phyloP scores from a whole-genome alignment of 1,140 invertebrate species.

The Proales similis region DNA sequence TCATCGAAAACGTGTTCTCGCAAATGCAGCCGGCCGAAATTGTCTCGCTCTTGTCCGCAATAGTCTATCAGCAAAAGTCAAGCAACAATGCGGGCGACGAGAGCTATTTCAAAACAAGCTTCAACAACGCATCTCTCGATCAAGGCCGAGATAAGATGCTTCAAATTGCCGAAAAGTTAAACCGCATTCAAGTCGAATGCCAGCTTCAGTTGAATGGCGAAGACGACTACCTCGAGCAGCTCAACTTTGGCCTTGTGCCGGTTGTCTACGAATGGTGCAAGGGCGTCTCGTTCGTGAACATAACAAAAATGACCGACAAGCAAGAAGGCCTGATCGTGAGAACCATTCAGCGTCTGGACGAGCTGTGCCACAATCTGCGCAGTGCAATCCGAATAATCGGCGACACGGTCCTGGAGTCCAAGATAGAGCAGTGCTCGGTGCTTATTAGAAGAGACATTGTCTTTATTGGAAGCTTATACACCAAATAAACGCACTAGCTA shows the following conservation, averaged over 20 bases:
- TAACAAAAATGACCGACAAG: slow-evolving; percentile 14
- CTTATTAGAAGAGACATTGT: slow-evolving; percentile 95
- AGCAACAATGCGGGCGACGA: slow-evolving; percentile 43
- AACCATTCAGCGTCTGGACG: slow-evolving; percentile 90
- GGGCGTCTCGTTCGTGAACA: slow-evolving; percentile 49
- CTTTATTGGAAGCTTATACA: slow-evolving; percentile 88
- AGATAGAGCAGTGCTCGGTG: slow-evolving; percentile 88
- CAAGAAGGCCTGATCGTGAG: slow-evolving; percentile 89
- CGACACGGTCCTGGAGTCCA: slow-evolving; percentile 75
- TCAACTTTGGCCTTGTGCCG: slow-evolving; percentile 82
- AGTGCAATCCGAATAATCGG: slow-evolving; percentile 87
- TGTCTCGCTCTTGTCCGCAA: slow-evolving; percentile 76
- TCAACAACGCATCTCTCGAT: slow-evolving; percentile 28
- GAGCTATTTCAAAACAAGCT: slow-evolving; percentile 34
- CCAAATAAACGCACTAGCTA: too few relatives aligned
- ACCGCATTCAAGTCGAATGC: slow-evolving; percentile 56
- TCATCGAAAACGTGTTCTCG: slow-evolving; percentile 83
- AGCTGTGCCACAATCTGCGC: slow-evolving; percentile 73
- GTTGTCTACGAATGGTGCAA: slow-evolving; percentile 91
- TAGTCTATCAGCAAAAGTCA: slow-evolving; percentile 80
- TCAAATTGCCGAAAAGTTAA: slow-evolving; percentile 56
- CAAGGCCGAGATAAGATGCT: slow-evolving; percentile 58
- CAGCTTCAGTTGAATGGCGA: slow-evolving; percentile 55
- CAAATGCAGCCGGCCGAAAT: slow-evolving; percentile 79
- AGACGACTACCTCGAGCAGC: slow-evolving; percentile 58